These are phyloP conservation scores for Hippocampus zosterae DNA, from an alignment of 2,113 vertebrate species.

Conservation along the genomic window DNA sequence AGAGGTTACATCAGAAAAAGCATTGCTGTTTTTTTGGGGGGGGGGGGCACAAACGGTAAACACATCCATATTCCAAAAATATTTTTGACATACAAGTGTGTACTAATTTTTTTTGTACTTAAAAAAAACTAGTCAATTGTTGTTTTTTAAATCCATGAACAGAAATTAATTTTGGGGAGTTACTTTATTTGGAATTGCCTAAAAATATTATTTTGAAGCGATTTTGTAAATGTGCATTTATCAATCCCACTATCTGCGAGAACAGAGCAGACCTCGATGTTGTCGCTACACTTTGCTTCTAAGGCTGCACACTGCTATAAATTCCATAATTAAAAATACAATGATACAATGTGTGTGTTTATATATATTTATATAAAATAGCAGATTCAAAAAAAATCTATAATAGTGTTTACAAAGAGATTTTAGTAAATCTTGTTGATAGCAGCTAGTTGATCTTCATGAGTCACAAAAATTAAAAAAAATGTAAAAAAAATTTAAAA, in stretches of 20 bases:
- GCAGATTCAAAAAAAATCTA: not conserved
- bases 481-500: not conserved
- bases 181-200: too few relatives aligned
- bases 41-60: too few relatives aligned
- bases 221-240: not conserved
- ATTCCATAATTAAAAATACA: not conserved
- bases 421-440: not conserved
- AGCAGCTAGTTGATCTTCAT: not conserved
- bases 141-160: too few relatives aligned
- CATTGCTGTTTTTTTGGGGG: conserved; percentile 5
- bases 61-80: too few relatives aligned
- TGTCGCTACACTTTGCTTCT: conserved; percentile 29
- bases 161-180: too few relatives aligned
- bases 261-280: conserved; percentile 48
- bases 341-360: too few relatives aligned
- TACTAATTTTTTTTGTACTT: too few relatives aligned
- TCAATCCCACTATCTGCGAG: conserved; percentile 25
- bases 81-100: too few relatives aligned
- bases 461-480: too few relatives aligned
- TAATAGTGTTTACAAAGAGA: not conserved
- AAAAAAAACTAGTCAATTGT: too few relatives aligned
- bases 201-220: not conserved
- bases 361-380: not conserved
- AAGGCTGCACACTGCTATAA: conserved; percentile 24
- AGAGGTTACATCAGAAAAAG: conserved; percentile 54